Conservation (phyloP, 1,140 invertebrate genomes). For the Akabosia matsudoensis region DNA sequence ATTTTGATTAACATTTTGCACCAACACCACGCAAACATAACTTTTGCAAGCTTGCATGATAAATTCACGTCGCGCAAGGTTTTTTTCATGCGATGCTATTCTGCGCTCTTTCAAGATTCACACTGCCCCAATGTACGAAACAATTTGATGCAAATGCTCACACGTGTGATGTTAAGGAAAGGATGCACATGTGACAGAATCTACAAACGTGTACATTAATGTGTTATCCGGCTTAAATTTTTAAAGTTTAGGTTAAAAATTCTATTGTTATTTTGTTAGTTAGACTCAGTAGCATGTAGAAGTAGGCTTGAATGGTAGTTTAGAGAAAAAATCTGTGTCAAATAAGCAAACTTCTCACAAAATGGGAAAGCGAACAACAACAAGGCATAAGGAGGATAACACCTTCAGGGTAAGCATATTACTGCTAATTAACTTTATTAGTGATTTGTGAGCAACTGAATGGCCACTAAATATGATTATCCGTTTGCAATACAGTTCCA, state of each 20-base stretch:
- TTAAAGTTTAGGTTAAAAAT: background rate
- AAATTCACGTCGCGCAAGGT: background rate
- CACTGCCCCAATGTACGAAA: background rate
- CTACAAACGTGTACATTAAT: background rate
- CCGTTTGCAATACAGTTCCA: slow-evolving; percentile 29
- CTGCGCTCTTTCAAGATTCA: background rate
- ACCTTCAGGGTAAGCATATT: slow-evolving; percentile 26
- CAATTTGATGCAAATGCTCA: background rate
- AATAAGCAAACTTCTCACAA: background rate
- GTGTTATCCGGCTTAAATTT: background rate
- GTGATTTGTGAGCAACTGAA: background rate
- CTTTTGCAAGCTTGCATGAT: too few species aligned
- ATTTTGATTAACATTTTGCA: too few species aligned
- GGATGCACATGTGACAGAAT: background rate
- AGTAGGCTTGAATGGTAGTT: background rate
- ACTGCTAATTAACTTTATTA: background rate
- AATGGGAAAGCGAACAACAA: slow-evolving; percentile 34
- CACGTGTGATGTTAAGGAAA: background rate
- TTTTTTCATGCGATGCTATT: background rate
- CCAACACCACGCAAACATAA: too few species aligned
- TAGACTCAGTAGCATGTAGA: background rate
- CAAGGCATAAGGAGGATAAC: slow-evolving; percentile 35
- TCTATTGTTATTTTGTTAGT: background rate
- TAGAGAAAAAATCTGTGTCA: background rate
- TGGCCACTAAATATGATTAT: background rate